A percentile compares a stretch with the other conserved stretches of the same genome.
phyloP scores from a whole-genome alignment of 1,140 invertebrate genomes.

The Drosophila ficusphila region DNA sequence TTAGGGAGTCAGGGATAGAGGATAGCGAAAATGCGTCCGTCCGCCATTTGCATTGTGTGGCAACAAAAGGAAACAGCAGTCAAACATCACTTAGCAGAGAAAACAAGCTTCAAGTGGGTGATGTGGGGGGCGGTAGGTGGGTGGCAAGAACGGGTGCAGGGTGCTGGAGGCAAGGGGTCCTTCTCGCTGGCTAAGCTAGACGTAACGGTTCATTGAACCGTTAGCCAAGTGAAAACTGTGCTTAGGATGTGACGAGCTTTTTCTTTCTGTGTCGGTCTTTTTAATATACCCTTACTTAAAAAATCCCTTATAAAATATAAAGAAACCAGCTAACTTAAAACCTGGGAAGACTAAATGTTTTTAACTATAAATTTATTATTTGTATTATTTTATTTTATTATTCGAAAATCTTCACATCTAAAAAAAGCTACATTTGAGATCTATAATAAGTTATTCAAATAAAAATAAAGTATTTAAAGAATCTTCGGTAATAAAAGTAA shows the following conservation, averaged over 20 bases:
- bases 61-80: constrained; percentile 64
- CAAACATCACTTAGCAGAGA: constrained; percentile 58
- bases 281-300: background rate
- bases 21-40: constrained; percentile 22
- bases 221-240: constrained; percentile 53
- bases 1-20: constrained; percentile 1
- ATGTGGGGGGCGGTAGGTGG: constrained; percentile 5
- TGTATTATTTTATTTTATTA: too few species aligned
- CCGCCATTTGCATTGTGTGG: constrained; percentile 49
- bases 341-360: too few species aligned
- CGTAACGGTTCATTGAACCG: constrained; percentile 72
- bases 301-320: background rate
- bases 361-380: too few species aligned
- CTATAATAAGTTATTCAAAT: too few species aligned
- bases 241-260: constrained; percentile 42
- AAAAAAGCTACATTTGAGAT: too few species aligned
- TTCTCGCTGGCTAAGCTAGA: constrained; percentile 60
- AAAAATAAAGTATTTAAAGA: background rate
- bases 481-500: background rate
- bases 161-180: constrained; percentile 5
- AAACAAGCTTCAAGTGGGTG: constrained; percentile 45
- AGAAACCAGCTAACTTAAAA: too few species aligned
- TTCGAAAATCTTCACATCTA: too few species aligned
- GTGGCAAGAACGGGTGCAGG: background rate
- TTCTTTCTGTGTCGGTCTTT: constrained; percentile 19